Base-by-base conservation (phyloP, 2,888 invertebrate genomes). In the Fragum fragum region DNA sequence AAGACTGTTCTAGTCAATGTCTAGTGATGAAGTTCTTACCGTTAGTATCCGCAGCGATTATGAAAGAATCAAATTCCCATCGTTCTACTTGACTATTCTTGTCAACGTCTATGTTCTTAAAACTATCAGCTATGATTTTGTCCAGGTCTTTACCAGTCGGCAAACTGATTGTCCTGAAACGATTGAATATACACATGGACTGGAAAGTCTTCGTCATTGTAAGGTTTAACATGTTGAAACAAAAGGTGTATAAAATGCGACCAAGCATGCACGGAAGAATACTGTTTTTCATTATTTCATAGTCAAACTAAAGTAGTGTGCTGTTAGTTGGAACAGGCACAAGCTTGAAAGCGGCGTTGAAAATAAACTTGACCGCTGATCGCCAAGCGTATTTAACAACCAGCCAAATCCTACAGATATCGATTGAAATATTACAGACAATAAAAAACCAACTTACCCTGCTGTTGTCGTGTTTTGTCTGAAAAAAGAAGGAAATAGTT, bases 1-100 rank as follows among this genome's bases (percentile, higher is more conserved):
- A 36, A 36, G 32, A 36, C 32, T 36, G 32, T 36, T 36, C 9
- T 36, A n/a, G 32, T 36, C 3, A 36, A 9, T 9, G 9, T 36
- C 32, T 36, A 36, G 9, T 36, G 3, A 36, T 36, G 32, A 36
- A 36, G 9, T 6, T 75, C 81, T 75, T 55, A 84, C 84, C 63
- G 63, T 84, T 69, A 1, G 47, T 79, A 59, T 84, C 84, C 0
- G 81, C 84, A 1, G 79, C 76, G 29, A 84, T 84, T 57, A 81
- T 76, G 9, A 84, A 66, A 2, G 84, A 81, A 47, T 84, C 84
- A 29, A 84, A 84, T 73, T 84, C 84, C 57, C 81, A 79, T 26
- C 26, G 42, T 73, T 84, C 84, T 28, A 84, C 81, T 23, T 74
- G 75, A 11, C 72, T 68, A 53, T 84, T 78, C 0, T 72, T 26